Base-by-base conservation (phyloP, 2,113 vertebrate species). In the Sus scrofa region DNA sequence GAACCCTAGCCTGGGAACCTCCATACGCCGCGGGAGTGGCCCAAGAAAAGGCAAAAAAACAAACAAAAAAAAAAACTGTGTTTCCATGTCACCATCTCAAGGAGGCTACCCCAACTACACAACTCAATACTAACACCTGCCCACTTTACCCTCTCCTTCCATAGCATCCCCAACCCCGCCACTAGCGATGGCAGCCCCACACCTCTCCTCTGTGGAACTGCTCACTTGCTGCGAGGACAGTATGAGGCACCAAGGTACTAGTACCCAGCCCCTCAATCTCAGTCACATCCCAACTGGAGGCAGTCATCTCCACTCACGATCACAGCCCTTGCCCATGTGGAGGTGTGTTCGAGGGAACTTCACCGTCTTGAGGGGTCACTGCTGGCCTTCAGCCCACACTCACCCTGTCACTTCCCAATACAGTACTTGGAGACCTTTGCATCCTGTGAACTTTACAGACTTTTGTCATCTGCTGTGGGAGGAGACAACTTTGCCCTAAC, bases 391-490 rank as follows among this genome's bases (percentile, higher is more conserved):
- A 65, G 10, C 39, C 12, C 54, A 44, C 24, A 32, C 22, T 39
- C 14, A 44, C 9, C 32, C 50, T 10, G 11, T n/a, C 68, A 44
- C 62, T 79, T 94, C 16, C 27, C 88, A 20, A 1, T 20, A 24
- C 27, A 2, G 3, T 79, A 34, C 14, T 77, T 68, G 74, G 44
- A 37, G n/a, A 63, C 20, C 20, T 7, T 39, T 18, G 11, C 3
- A 27, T 60, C 27, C 5, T n/a, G 44, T 24, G 14, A 65, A 54
- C 37, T 67, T 89, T 6, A 30, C 14, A 89, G 50, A 58, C 39
- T 88, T 95, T 96, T 94, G 96, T 96, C 91, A 96, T 63, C 85
- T 93, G 81, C 71, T 94, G 82, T 94, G 95, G 94, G 70, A 92
- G 56, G 86, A 87, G 60, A 65, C 52, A 95, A 74, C 54, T 96